These are phyloP conservation scores for Pangasianodon gigas DNA, from an alignment of 2,113 vertebrate genomes.

Conservation along the genomic window DNA sequence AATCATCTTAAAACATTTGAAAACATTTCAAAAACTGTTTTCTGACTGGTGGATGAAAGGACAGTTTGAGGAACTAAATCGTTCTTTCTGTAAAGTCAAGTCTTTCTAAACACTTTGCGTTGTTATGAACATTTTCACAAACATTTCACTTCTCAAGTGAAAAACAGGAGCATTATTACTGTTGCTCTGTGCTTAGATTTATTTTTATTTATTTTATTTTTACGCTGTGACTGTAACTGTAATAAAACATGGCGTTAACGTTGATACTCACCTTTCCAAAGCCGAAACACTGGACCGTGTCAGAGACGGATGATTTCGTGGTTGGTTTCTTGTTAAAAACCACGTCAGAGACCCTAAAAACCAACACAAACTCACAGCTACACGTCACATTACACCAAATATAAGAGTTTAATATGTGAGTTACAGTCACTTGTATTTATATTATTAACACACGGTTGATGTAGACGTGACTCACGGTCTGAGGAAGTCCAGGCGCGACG, in stretches of 20 bases:
- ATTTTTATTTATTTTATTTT: background rate
- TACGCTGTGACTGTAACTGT: background rate
- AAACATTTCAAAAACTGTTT: too few species aligned
- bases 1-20: background rate
- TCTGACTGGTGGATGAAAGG: background rate
- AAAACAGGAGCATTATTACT: background rate
- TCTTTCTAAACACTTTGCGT: background rate
- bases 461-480: conserved; percentile 66
- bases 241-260: background rate
- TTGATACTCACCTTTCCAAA: conserved; percentile 81
- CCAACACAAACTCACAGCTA: background rate
- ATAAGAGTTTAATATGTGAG: background rate
- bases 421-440: background rate
- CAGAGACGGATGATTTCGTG: conserved; percentile 55
- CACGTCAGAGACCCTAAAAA: conserved; percentile 66
- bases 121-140: background rate
- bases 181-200: background rate
- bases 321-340: conserved; percentile 66
- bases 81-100: background rate
- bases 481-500: conserved; percentile 72
- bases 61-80: too few species aligned
- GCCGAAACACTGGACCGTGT: conserved; percentile 79
- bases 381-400: background rate
- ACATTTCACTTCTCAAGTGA: too few species aligned
- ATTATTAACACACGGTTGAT: background rate